Evolutionary conservation across 2,113 vertebrate genomes (phyloP).

Genomic region (Isichthys henryi): DNA sequence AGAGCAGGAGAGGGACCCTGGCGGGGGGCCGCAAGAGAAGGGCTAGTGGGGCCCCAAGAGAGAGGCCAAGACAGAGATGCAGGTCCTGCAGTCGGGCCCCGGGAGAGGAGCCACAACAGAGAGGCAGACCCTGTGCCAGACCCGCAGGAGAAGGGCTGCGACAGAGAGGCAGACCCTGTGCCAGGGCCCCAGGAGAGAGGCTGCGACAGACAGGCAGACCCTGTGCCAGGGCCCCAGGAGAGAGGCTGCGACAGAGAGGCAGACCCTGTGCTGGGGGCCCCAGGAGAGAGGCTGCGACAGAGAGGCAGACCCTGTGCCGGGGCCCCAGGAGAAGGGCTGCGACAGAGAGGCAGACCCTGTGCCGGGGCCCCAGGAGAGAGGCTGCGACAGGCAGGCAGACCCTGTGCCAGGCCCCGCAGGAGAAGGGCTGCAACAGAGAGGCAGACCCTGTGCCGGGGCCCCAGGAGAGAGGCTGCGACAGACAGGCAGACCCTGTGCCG

Average conservation of each 20-base stretch:
- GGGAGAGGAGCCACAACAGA: neutral
- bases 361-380: too few species aligned
- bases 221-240: too few species aligned
- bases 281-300: neutral
- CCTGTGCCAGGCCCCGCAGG: neutral
- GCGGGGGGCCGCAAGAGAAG: neutral
- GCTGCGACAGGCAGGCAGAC: neutral
- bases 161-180: neutral
- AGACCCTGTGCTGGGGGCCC: too few species aligned
- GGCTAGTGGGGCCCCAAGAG: too few species aligned
- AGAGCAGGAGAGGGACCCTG: neutral
- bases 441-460: too few species aligned
- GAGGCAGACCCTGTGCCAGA: neutral
- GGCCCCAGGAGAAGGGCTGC: neutral
- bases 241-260: neutral
- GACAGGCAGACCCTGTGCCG: too few species aligned
- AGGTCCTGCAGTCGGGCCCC: too few species aligned
- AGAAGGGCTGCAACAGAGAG: neutral
- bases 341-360: too few species aligned
- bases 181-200: neutral
- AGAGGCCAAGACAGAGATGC: neutral
- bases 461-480: neutral
- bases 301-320: too few species aligned
- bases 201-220: too few species aligned
- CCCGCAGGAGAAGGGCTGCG: neutral